A percentile compares a stretch with the other conserved stretches of the same genome.
Evolutionary conservation across 1,140 invertebrate species (phyloP).

Genomic region (Stratiolaelaps scimitus): DNA sequence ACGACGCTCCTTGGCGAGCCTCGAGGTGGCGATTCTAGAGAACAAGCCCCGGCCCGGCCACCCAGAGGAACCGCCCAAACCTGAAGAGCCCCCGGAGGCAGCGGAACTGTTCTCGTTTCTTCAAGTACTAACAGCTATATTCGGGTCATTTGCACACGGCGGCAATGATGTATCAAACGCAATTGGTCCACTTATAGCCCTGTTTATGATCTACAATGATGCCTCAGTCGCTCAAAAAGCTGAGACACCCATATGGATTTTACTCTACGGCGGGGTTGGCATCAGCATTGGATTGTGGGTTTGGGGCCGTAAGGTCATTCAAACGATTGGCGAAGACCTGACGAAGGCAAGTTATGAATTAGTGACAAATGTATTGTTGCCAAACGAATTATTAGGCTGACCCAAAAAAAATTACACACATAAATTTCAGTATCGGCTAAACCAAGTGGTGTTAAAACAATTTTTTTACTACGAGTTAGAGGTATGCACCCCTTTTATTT

Average conservation of each 20-base stretch:
- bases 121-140: slow-evolving; percentile 88
- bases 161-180: slow-evolving; percentile 94
- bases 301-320: slow-evolving; percentile 86
- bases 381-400: too few relatives aligned
- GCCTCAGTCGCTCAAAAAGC: slow-evolving; percentile 52
- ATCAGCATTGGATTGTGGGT: slow-evolving; percentile 91
- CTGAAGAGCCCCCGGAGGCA: slow-evolving; percentile 49
- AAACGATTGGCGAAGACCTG: slow-evolving; percentile 89
- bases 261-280: slow-evolving; percentile 86
- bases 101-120: slow-evolving; percentile 78
- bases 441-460: too few relatives aligned
- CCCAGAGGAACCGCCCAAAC: slow-evolving; percentile 3
- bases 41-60: background rate
- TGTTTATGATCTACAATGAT: slow-evolving; percentile 64
- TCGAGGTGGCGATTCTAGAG: slow-evolving; percentile 18
- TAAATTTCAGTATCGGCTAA: too few relatives aligned
- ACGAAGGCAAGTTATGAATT: slow-evolving; percentile 52
- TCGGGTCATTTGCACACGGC: slow-evolving; percentile 95
- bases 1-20: slow-evolving; percentile 16
- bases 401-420: too few relatives aligned
- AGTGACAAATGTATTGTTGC: too few relatives aligned
- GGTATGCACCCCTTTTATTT: too few relatives aligned
- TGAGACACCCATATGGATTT: slow-evolving; percentile 75
- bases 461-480: too few relatives aligned
- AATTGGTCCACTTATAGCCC: slow-evolving; percentile 85